Evolutionary conservation across 2,797 vertebrate genomes (phyloP), one percentile per base, ranked within the genome.

Genomic region (Anisognathus igniventris): DNA sequence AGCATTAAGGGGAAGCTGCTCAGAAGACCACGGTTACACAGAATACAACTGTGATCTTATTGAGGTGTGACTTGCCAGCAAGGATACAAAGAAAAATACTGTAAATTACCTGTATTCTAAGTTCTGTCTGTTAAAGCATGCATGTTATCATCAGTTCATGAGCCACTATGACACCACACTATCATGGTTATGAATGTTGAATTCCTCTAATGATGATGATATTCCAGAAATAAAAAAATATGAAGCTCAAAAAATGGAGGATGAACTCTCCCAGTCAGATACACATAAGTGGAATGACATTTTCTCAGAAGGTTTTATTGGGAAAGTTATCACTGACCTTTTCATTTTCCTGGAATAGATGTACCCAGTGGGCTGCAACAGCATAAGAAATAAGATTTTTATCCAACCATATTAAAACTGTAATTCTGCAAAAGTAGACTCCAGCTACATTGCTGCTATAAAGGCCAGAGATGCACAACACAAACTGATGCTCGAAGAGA

Each of bases 271-370:
- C 35, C 47, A 86, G 56, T 78, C 62, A 72, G 57, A 67, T 57
- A 85, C 68, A 77, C 15, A 3, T 64, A 92, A 80, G 68, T 57
- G 72, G 82, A 93, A 86, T 91, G 91, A 88, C 92, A 94, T 96
- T 95, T 96, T 93, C 85, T 87, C 75, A 40, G 87, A 83, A 87
- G 11, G n/a, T 82, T 91, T 93, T 91, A 94, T 91, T 67, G 90
- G 85, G 85, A 95, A 94, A 88, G 87, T 83, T 91, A 92, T 47
- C 81, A 90, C 53, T 94, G 96, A 95, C 92, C 95, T 95, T 95
- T 96, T 95, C 91, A 94, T 94, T 92, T 95, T 92, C 85, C 75
- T 91, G 75, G 82, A 92, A 92, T 11, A 96, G 94, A 91, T 57
- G 56, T 71, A 94, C 85, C 50, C 79, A 93, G 82, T 91, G 47